Conservation (phyloP, 2,888 invertebrate genomes). For the Nemotelus pantherinus region DNA sequence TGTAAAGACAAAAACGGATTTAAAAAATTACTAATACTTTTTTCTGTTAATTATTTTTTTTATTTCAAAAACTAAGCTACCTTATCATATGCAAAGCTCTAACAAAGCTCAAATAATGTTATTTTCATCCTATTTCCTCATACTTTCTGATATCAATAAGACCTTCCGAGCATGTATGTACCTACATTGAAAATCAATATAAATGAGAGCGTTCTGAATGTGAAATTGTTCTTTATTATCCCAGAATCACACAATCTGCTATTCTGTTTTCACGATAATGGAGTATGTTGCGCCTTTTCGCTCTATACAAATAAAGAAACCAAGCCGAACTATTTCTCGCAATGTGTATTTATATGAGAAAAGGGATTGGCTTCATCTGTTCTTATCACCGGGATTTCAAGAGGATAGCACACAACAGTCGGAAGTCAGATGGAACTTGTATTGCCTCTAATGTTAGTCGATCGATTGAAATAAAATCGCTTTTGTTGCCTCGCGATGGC, state of each 20-base stretch:
- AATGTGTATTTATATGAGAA: constrained; percentile 13
- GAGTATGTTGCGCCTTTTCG: not conserved
- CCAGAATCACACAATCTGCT: constrained; percentile 25
- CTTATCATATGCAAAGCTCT: too few relatives aligned
- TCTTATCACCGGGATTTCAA: constrained; percentile 26
- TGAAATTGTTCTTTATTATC: constrained; percentile 31
- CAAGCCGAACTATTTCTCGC: constrained; percentile 3
- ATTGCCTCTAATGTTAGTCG: constrained; percentile 5
- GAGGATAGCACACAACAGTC: not conserved
- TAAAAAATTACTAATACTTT: too few relatives aligned
- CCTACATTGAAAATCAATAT: not conserved
- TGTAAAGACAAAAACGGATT: too few relatives aligned
- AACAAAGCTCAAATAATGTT: too few relatives aligned
- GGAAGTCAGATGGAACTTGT: constrained; percentile 7
- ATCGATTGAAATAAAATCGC: constrained; percentile 15
- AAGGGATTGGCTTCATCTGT: constrained; percentile 26
- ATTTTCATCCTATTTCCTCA: too few relatives aligned
- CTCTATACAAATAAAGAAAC: not conserved
- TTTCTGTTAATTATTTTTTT: too few relatives aligned
- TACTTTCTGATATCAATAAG: too few relatives aligned
- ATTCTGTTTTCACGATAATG: not conserved
- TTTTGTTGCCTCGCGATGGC: not conserved
- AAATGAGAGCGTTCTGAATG: not conserved
- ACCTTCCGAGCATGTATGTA: too few relatives aligned
- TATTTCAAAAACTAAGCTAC: too few relatives aligned